Percentiles rank a stretch among this genome's conserved stretches.
Conservation (phyloP, 30 jellyfish, hydroid and myxozoan genomes). For the Nemopilema nomurai region DNA sequence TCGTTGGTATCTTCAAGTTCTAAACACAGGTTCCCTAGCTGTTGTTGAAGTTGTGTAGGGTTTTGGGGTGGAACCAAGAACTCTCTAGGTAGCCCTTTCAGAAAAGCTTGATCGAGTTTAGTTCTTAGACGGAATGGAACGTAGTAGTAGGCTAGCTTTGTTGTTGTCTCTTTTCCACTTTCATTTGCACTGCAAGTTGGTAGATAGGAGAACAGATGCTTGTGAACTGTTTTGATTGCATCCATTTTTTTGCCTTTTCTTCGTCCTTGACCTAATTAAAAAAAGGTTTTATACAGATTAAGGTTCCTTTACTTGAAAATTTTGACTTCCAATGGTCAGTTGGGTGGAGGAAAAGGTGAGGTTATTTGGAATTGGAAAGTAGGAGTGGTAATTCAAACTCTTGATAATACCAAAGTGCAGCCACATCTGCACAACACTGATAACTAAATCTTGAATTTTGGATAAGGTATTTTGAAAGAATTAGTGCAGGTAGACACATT, state of each 20-base stretch:
- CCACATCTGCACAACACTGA: no score
- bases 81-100: conserved; percentile 78
- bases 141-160: conserved; percentile 53
- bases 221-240: conserved; percentile 23
- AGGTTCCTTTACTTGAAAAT: no score
- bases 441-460: no score
- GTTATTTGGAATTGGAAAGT: no score
- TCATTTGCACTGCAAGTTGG: conserved; percentile 10
- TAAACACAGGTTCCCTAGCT: conserved; percentile 65
- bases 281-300: neutral
- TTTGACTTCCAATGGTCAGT: neutral
- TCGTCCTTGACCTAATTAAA: conserved; percentile 67
- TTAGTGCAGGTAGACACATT: no score
- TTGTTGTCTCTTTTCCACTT: conserved; percentile 19
- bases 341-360: neutral
- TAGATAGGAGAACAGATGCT: conserved; percentile 26
- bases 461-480: no score
- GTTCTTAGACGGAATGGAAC: conserved; percentile 66
- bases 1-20: conserved; percentile 61
- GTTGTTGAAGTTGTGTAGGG: conserved; percentile 48
- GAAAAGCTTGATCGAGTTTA: conserved; percentile 58
- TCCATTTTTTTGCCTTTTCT: conserved; percentile 36
- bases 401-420: no score
- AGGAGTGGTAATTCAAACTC: no score
- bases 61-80: conserved; percentile 71